These are phyloP conservation scores for Onthophagus sagittarius DNA, from an alignment of 2,888 invertebrate genomes.

Conservation along the genomic window DNA sequence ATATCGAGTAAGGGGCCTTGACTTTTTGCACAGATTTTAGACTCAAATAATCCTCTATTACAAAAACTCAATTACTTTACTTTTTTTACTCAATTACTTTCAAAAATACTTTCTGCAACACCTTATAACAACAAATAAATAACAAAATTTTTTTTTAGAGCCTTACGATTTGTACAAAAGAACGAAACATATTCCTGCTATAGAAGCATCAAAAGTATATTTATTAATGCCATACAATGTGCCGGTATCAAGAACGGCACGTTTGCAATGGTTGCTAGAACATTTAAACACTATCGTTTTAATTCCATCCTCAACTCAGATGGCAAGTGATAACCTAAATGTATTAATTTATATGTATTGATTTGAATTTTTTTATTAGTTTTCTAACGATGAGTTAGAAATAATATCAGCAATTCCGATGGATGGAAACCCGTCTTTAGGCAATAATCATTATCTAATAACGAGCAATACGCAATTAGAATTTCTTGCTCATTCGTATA, in stretches of 20 bases:
- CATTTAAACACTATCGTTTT: slow-evolving; percentile 59
- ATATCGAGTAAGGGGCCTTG: no score
- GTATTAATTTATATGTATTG: background rate
- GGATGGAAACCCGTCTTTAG: slow-evolving; percentile 40
- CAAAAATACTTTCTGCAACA: no score
- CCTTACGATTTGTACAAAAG: slow-evolving; percentile 13
- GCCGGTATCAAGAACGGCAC: slow-evolving; percentile 67
- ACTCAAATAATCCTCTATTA: no score
- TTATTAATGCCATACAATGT: slow-evolving; percentile 66
- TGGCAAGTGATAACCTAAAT: slow-evolving; percentile 34
- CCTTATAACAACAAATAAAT: background rate
- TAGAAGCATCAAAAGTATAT: slow-evolving; percentile 63
- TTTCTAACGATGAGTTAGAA: slow-evolving; percentile 55
- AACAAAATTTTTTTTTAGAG: slow-evolving; percentile 1
- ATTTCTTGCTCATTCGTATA: slow-evolving; percentile 67
- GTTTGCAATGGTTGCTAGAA: slow-evolving; percentile 72
- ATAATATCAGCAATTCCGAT: slow-evolving; percentile 62
- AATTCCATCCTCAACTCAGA: slow-evolving; percentile 46
- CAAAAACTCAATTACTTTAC: no score
- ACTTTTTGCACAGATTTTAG: no score
- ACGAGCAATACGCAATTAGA: slow-evolving; percentile 58
- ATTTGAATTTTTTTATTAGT: slow-evolving; percentile 38
- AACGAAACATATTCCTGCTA: slow-evolving; percentile 36
- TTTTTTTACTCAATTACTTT: no score
- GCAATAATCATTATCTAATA: slow-evolving; percentile 52